A percentile compares a stretch with the other conserved stretches of the same genome.
Evolutionary conservation across 2,113 vertebrate genomes (phyloP).

Genomic region (Zapornia atra): DNA sequence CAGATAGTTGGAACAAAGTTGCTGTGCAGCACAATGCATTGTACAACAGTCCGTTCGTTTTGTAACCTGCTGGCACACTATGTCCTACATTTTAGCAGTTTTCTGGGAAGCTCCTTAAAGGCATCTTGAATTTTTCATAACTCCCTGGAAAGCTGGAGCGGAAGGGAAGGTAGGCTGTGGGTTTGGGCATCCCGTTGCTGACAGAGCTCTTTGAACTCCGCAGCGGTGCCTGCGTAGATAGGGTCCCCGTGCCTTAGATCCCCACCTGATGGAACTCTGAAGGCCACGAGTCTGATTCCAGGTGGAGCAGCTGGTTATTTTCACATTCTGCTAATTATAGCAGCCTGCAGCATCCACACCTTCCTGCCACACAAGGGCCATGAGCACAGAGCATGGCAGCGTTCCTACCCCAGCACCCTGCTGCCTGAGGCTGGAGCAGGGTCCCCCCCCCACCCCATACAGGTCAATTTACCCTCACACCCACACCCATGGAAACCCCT

Average conservation of each 20-base stretch:
- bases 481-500: rapidly evolving
- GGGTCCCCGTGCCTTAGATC: background rate
- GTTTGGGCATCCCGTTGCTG: conserved; percentile 1
- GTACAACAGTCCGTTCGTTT: background rate
- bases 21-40: background rate
- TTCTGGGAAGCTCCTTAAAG: conserved; percentile 59
- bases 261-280: background rate
- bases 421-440: background rate
- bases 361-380: background rate
- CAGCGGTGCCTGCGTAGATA: background rate
- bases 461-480: background rate
- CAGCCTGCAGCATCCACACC: background rate
- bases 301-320: background rate
- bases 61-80: conserved; percentile 37
- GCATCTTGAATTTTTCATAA: conserved; percentile 61
- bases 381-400: rapidly evolving
- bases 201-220: background rate
- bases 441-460: background rate
- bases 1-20: background rate
- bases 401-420: too few relatives aligned
- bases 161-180: conserved; percentile 2
- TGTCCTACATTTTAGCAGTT: conserved; percentile 40
- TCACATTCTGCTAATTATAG: background rate
- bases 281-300: background rate
- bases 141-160: background rate